Conservation (phyloP, 2,113 vertebrate genomes). For the Hydrolagus affinis region DNA sequence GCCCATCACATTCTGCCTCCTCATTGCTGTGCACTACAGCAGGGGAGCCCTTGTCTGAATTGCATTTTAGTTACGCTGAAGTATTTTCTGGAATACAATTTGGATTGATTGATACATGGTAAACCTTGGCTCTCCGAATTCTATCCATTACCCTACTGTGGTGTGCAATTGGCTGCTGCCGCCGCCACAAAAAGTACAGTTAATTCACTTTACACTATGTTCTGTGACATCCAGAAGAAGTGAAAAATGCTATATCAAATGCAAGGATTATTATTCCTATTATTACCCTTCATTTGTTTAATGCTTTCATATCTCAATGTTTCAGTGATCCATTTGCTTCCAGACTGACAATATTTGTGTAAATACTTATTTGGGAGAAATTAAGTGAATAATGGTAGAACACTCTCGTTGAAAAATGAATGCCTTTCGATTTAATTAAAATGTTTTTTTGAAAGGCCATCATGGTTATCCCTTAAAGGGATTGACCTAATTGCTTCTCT, state of each 20-base stretch:
- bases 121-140: no score
- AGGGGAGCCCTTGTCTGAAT: neutral
- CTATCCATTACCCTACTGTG: neutral
- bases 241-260: no score
- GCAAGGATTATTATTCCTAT: no score
- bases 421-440: conserved; percentile 11
- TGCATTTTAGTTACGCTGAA: neutral
- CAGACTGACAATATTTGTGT: neutral
- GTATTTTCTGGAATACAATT: neutral
- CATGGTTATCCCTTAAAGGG: conserved; percentile 14
- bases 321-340: neutral
- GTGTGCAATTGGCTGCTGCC: neutral
- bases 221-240: no score
- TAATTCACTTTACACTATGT: no score
- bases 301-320: no score
- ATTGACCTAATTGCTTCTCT: conserved; percentile 22
- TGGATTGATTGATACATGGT: no score
- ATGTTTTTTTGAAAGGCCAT: conserved; percentile 1
- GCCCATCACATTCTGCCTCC: neutral
- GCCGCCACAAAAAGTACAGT: neutral
- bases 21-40: neutral
- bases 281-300: no score
- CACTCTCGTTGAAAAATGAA: neutral
- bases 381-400: neutral
- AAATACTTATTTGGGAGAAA: neutral